Conservation (phyloP, 2,888 invertebrate genomes). For the Plebejus anna region DNA sequence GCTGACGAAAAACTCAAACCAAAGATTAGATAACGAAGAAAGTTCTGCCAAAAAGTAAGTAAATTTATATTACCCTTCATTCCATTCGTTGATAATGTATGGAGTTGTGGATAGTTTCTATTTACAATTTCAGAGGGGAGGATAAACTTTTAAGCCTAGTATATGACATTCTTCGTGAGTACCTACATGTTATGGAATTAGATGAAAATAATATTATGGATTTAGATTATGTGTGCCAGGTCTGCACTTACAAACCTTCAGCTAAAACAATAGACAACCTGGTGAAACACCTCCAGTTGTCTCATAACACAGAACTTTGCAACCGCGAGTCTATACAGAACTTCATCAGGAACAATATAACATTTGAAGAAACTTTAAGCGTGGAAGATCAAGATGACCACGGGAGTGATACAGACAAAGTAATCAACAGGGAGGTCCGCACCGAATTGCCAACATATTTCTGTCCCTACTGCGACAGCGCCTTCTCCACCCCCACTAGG, state of each 20-base stretch:
- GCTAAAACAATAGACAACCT: conserved; percentile 43
- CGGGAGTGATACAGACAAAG: conserved; percentile 34
- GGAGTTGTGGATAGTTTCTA: conserved; percentile 23
- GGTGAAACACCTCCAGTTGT: conserved; percentile 46
- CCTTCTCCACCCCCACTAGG: conserved; percentile 54
- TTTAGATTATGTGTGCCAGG: conserved; percentile 55
- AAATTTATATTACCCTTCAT: conserved; percentile 25
- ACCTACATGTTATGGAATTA: conserved; percentile 46
- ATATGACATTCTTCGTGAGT: conserved; percentile 46
- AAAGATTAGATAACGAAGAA: conserved; percentile 31
- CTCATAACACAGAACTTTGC: conserved; percentile 42
- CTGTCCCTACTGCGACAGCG: conserved; percentile 57
- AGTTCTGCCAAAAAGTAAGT: conserved; percentile 41
- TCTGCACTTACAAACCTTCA: conserved; percentile 45
- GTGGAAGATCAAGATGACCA: conserved; percentile 46
- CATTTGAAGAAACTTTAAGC: conserved; percentile 53
- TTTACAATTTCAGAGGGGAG: conserved; percentile 52
- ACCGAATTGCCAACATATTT: conserved; percentile 41
- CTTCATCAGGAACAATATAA: conserved; percentile 56
- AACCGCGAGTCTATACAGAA: conserved; percentile 39
- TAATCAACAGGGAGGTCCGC: conserved; percentile 29
- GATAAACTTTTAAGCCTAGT: conserved; percentile 41
- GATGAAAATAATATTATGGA: conserved; percentile 44
- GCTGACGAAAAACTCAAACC: conserved; percentile 28
- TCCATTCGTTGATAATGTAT: neutral